Percentiles rank a stretch among this genome's conserved stretches.
Evolutionary conservation across 2,113 vertebrate genomes (phyloP).

Genomic region (Pyrgilauda ruficollis): DNA sequence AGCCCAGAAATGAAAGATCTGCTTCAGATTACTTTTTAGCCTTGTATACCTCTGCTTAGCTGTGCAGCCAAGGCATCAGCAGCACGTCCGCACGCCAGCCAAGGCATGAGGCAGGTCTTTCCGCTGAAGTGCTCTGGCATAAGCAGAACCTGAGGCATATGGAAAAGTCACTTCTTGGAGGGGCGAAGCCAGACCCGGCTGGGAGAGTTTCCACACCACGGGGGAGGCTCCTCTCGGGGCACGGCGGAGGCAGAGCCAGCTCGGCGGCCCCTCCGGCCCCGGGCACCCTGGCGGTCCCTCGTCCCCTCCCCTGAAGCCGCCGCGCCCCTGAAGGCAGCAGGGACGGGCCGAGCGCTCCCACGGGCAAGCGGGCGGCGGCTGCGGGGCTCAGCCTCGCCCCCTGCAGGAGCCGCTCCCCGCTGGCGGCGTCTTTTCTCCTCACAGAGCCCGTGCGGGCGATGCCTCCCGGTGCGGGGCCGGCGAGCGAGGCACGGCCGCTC

Average conservation of each 20-base stretch:
- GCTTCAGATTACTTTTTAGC: neutral
- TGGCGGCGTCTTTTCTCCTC: neutral
- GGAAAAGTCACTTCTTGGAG: accelerated
- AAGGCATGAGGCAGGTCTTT: neutral
- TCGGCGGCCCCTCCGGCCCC: accelerated
- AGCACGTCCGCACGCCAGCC: no score
- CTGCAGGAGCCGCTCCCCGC: neutral
- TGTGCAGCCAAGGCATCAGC: accelerated
- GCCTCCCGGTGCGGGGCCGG: neutral
- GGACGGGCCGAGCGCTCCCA: accelerated
- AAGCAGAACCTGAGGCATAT: accelerated
- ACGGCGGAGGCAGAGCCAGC: neutral
- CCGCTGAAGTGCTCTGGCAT: accelerated
- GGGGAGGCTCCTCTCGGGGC: no score
- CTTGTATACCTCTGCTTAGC: no score
- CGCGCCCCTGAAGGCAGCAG: accelerated
- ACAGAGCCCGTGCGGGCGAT: neutral
- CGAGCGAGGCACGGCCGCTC: no score
- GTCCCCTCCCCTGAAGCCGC: accelerated
- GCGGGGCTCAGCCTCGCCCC: neutral
- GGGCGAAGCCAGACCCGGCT: neutral
- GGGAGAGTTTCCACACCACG: accelerated
- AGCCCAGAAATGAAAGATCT: neutral
- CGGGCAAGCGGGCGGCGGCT: neutral
- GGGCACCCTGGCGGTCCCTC: neutral